phyloP scores from a whole-genome alignment of 1,140 invertebrate genomes.

The Brachionus plicatilis region DNA sequence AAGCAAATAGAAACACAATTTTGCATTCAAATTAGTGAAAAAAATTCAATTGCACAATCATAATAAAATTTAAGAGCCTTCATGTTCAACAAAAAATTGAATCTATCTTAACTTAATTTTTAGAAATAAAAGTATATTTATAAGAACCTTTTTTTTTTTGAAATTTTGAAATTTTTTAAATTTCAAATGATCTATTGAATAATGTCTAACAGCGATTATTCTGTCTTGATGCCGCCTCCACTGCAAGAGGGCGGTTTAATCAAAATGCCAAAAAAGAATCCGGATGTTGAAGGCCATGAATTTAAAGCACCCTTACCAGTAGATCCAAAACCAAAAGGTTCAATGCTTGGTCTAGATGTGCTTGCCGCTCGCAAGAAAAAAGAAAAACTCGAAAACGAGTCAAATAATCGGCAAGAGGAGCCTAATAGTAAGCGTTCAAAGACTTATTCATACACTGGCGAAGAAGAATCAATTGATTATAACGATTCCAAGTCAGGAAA shows the following conservation, averaged over 20 bases:
- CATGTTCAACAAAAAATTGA: background rate
- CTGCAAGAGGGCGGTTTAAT: background rate
- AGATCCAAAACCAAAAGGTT: conserved; percentile 6
- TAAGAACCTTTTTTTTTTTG: background rate
- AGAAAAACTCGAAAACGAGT: conserved; percentile 12
- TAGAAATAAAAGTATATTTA: background rate
- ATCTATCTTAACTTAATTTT: background rate
- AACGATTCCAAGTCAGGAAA: conserved; percentile 11
- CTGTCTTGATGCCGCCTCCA: conserved; percentile 23
- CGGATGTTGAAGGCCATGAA: background rate
- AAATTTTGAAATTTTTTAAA: background rate
- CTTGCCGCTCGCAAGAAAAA: conserved; percentile 23
- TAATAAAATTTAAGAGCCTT: background rate
- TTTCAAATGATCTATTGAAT: background rate
- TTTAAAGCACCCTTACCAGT: conserved; percentile 14
- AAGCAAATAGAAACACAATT: background rate
- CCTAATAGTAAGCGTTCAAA: conserved; percentile 3
- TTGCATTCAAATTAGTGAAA: background rate
- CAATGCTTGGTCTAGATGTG: conserved; percentile 10
- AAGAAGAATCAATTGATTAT: background rate
- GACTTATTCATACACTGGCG: background rate
- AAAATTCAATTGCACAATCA: conserved; percentile 19
- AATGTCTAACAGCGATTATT: conserved; percentile 14
- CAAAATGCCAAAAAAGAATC: background rate
- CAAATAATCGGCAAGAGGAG: background rate